Conservation (phyloP, 2,797 vertebrate species). For the Lateolabrax maculatus region DNA sequence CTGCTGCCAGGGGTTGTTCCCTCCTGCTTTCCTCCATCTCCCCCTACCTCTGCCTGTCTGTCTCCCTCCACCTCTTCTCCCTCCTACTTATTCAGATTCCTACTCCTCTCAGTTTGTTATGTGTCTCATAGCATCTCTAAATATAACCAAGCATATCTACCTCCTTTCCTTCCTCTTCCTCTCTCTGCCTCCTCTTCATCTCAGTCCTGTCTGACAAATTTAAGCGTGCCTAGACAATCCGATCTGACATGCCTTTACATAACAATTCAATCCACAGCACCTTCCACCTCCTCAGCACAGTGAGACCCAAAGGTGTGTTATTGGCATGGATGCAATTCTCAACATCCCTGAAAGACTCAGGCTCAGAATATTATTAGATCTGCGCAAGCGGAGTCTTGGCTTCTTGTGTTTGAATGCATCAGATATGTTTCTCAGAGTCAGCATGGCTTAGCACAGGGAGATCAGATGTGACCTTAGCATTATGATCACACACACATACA, state of each 20-base stretch:
- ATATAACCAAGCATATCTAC: conserved; percentile 77
- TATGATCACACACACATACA: conserved; percentile 37
- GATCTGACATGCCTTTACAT: conserved; percentile 84
- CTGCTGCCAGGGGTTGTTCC: conserved; percentile 78
- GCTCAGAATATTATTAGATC: conserved; percentile 65
- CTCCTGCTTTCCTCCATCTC: conserved; percentile 61
- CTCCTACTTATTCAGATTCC: conserved; percentile 74
- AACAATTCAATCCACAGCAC: conserved; percentile 81
- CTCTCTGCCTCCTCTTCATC: conserved; percentile 77
- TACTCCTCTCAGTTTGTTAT: conserved; percentile 66
- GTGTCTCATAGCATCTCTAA: conserved; percentile 79
- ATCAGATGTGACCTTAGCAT: conserved; percentile 72
- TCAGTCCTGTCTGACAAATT: conserved; percentile 82
- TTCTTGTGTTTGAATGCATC: conserved; percentile 62
- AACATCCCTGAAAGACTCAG: conserved; percentile 59
- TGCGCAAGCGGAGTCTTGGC: conserved; percentile 21
- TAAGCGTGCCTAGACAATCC: conserved; percentile 79
- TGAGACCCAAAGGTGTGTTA: conserved; percentile 71
- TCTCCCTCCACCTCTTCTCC: conserved; percentile 58
- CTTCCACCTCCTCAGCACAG: conserved; percentile 59
- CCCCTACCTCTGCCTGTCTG: conserved; percentile 53
- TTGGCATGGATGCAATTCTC: conserved; percentile 73
- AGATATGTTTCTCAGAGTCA: conserved; percentile 62
- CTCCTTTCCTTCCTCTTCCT: conserved; percentile 76
- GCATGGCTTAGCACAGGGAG: conserved; percentile 51